These are phyloP conservation scores for Bucco capensis DNA, from an alignment of 2,113 vertebrate species.

Conservation along the genomic window DNA sequence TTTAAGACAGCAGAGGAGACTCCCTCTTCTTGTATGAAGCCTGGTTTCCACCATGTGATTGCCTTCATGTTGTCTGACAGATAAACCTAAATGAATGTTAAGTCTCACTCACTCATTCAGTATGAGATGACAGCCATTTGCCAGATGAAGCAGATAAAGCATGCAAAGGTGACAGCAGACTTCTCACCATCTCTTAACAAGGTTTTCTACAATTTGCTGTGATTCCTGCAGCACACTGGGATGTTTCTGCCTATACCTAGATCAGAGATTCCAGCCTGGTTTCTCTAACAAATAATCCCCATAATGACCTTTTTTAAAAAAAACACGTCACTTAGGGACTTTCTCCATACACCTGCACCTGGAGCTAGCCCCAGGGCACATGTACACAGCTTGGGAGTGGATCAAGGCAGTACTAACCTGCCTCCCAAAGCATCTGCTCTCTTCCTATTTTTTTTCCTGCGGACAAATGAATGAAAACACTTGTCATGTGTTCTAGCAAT, in stretches of 20 bases:
- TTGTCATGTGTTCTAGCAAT: slow-evolving; percentile 20
- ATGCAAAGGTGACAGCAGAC: not conserved
- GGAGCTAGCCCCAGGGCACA: not conserved
- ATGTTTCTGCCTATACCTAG: not conserved
- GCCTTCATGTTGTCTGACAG: not conserved
- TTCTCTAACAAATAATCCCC: not conserved
- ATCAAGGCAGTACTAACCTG: slow-evolving; percentile 30
- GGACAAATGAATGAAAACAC: slow-evolving; percentile 15
- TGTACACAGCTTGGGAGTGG: not conserved
- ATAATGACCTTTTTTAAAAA: not conserved
- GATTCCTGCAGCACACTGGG: not conserved
- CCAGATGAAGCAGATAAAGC: not conserved
- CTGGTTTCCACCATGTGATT: not conserved
- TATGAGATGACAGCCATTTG: not conserved
- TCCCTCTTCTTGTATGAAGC: not conserved
- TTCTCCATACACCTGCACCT: not conserved
- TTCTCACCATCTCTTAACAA: not conserved
- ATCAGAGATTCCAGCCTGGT: not conserved
- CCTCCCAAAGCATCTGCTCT: not conserved
- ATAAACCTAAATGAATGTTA: not conserved
- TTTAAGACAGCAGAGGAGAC: not conserved
- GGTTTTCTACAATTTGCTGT: not conserved
- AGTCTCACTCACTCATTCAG: not conserved
- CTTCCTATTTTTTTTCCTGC: not conserved
- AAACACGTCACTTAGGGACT: not conserved